Base-by-base conservation (phyloP, 2,797 vertebrate species). In the Perodicticus potto region DNA sequence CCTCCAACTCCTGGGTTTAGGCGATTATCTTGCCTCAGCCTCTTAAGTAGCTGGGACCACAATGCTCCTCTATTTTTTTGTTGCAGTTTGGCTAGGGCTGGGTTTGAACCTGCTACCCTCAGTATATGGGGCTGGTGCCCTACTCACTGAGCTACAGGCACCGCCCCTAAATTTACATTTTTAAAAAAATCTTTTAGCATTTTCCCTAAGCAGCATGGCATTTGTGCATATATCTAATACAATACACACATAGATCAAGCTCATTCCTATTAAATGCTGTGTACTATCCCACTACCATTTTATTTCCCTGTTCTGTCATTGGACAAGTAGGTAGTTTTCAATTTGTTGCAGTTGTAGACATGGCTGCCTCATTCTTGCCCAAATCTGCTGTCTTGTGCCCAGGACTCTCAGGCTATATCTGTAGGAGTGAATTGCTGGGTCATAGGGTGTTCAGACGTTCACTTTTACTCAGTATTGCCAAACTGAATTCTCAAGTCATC, bases 401-500 rank as follows among this genome's bases (percentile, higher is more conserved):
- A 22, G 74, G 49, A 55, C 87, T 70, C 16, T 22, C 49, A 10
- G 77, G 55, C n/a, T 37, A 22, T 27, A 25, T n/a, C 89, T 0
- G 32, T 91, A 85, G 96, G 96, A 53, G 83, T 43, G 86, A 73
- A 16, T 22, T 59, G 40, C 82, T 76, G 78, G 96, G 86, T 95
- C 96, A 76, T 0, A 55, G 81, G 89, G 78, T 32, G 53, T 83
- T 55, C 77, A 10, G 3, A 43, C 29, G 74, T 49, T 95, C 92
- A 73, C 90, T 97, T 94, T 94, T 88, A 86, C 96, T 96, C 34
- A 6, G 1, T 49, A 23, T 94, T 69, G 80, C 95, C 80, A 90
- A 94, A 94, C 0, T 25, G 88, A 83, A 70, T 49, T 90, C 17
- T 13, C 5, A 43, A 83, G 94, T n/a, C 25, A 88, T 67, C 91